Evolutionary conservation across 1,140 invertebrate species (phyloP), one percentile per base, ranked within the genome.

Genomic region (Trichonephila clavata): DNA sequence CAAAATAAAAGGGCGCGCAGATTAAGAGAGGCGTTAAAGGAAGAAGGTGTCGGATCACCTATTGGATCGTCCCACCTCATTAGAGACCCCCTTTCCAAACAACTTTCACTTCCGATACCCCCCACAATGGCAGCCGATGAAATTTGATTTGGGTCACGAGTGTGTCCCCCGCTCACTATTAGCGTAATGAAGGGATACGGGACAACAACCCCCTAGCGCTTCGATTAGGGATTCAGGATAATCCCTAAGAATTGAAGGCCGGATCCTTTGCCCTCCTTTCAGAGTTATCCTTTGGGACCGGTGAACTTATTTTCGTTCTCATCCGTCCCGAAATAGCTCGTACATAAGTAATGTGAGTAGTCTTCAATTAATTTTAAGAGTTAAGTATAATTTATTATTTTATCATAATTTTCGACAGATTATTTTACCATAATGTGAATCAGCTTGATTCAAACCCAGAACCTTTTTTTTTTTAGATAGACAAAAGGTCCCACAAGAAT

Each of bases 81-180:
- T 92, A 92, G 91, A 60, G 32, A 59, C 91, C 91, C 91, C 81
- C 39, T 65, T 84, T 63, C 90, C 90, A 92, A 92, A 92, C 90
- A 92, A 84, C 59, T 60, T 92, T 24, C 80, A 60, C 68, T 90
- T 92, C 80, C 90, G 63, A 86, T 77, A 86, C 83, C 65, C 80
- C 57, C 57, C 59, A 86, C 90, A 92, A 92, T 84, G 39, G 80
- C n/a, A 27, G 60, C 27, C 77, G 83, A 86, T 92, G 91, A 92
- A 92, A 92, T 92, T 86, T 86, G 91, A 92, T 92, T 92, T 92
- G 91, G 91, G 83, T 32, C 91, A 86, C 83, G 83, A 32, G 81
- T 14, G 32, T 13, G 7, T 20, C 24, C 16, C 71, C 59, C 71
- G 57, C 16, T 24, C 57, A 24, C 83, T 86, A 86, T 92, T 92